Percentiles rank a stretch among this genome's conserved stretches.
Conservation (phyloP, 1,140 invertebrate species). For the Onthophagus taurus region DNA sequence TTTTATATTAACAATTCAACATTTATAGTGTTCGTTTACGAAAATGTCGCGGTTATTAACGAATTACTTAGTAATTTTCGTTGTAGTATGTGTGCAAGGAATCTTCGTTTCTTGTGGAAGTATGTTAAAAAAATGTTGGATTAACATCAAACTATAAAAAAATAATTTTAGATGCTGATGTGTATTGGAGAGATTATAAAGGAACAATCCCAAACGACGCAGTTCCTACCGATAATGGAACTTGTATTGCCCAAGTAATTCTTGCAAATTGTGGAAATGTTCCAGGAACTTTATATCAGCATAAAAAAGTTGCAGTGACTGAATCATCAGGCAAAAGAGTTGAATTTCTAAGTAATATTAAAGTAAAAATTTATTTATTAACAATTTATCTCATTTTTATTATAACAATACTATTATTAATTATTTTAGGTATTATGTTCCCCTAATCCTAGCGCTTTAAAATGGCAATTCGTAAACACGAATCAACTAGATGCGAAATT, state of each 20-base stretch:
- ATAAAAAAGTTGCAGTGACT: neutral
- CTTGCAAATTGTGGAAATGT: neutral
- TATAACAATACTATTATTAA: neutral
- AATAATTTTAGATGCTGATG: too few relatives aligned
- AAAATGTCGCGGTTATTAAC: too few relatives aligned
- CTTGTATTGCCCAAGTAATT: constrained; percentile 1
- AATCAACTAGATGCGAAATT: neutral
- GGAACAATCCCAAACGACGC: neutral
- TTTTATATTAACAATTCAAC: too few relatives aligned
- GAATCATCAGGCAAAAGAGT: neutral
- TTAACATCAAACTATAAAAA: too few relatives aligned
- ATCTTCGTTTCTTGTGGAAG: too few relatives aligned
- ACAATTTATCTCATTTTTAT: neutral
- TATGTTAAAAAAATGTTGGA: too few relatives aligned
- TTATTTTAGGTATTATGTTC: neutral
- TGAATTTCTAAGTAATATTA: neutral
- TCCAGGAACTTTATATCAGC: neutral
- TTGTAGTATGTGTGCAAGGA: too few relatives aligned
- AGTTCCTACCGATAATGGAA: constrained; percentile 5
- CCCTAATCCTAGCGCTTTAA: neutral
- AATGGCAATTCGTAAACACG: neutral
- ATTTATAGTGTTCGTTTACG: too few relatives aligned
- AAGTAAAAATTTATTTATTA: neutral
- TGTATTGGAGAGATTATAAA: constrained; percentile 5
- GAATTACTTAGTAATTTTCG: too few relatives aligned